A percentile compares a stretch with the other conserved stretches of the same genome.
These are phyloP conservation scores for Drosophila trichaetosa DNA, from an alignment of 2,888 invertebrate genomes.

Conservation along the genomic window DNA sequence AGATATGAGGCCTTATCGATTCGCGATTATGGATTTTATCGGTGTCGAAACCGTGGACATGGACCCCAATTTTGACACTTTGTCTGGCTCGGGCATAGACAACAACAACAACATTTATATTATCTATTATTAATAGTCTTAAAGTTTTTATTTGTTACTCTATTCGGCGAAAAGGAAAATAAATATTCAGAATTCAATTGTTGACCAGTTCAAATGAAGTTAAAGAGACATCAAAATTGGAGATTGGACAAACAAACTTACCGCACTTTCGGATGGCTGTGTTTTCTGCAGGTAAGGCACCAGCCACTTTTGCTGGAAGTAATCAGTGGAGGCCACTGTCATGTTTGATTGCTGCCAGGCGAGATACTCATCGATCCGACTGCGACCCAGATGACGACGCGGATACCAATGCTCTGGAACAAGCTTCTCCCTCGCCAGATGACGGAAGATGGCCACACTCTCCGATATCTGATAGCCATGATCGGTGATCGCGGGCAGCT, in stretches of 20 bases:
- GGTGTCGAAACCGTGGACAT: neutral
- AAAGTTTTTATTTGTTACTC: neutral
- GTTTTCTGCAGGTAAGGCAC: slow-evolving; percentile 86
- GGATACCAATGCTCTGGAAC: slow-evolving; percentile 89
- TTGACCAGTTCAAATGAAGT: neutral
- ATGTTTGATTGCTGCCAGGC: slow-evolving; percentile 91
- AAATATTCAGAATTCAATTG: neutral
- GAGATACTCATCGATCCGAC: slow-evolving; percentile 89
- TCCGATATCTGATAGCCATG: slow-evolving; percentile 89
- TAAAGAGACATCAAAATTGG: neutral
- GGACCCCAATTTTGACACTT: neutral
- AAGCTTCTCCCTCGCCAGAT: slow-evolving; percentile 87
- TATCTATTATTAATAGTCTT: neutral
- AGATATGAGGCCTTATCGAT: neutral
- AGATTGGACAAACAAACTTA: slow-evolving; percentile 59
- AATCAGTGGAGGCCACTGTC: slow-evolving; percentile 86
- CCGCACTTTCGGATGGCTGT: slow-evolving; percentile 84
- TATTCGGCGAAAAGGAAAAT: neutral
- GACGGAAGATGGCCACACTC: slow-evolving; percentile 89
- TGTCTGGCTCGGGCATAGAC: neutral
- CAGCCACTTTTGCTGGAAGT: slow-evolving; percentile 87
- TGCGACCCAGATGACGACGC: slow-evolving; percentile 86
- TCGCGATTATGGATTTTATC: neutral
- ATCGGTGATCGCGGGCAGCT: slow-evolving; percentile 89
- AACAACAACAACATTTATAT: neutral